Base-by-base conservation (phyloP, 2,797 vertebrate genomes). In the Masticophis lateralis region DNA sequence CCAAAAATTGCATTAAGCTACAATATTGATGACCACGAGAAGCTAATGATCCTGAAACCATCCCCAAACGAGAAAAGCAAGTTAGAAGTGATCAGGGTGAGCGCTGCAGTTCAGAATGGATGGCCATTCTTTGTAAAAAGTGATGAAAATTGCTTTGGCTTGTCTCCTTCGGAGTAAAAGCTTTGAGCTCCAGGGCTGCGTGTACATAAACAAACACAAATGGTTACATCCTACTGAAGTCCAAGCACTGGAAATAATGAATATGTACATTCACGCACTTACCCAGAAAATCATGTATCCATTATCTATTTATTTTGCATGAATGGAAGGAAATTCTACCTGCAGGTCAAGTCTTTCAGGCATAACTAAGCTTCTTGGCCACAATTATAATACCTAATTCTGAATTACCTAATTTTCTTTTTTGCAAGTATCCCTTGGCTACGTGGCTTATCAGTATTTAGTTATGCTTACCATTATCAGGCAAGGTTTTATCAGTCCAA, bases 1-100 rank as follows among this genome's bases (percentile, higher is more conserved):
- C 93, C 90, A 94, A 90, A 94, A 89, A 53, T 22, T 86, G 61
- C 90, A 94, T 94, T 91, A 93, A 91, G 87, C 87, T 93, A 79
- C 89, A 94, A 83, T 74, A 94, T 87, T 89, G 92, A 94, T 89
- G 87, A 25, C 69, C 22, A 18, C 61, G 13, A 63, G 63, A 86
- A 91, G 59, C 79, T 55, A 89, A 94, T 94, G 79, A 79, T 59
- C 47, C 83, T 32, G n/a, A 47, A 74, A 57, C 56, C 87, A 53
- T 53, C 51, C 25, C 5, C 61, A 63, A 86, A n/a, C 7, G 43
- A 56, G 83, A 37, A 92, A 88, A 92, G 47, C 13, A 2, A 90
- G 57, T 89, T 87, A 60, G 87, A 87, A 79, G 14, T 2, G 47
- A 89, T 60, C 60, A 43, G 60, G 86, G 37, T 32, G 90, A 53